These are phyloP conservation scores for Okapia johnstoni DNA, from an alignment of 2,113 vertebrate genomes.

Conservation along the genomic window DNA sequence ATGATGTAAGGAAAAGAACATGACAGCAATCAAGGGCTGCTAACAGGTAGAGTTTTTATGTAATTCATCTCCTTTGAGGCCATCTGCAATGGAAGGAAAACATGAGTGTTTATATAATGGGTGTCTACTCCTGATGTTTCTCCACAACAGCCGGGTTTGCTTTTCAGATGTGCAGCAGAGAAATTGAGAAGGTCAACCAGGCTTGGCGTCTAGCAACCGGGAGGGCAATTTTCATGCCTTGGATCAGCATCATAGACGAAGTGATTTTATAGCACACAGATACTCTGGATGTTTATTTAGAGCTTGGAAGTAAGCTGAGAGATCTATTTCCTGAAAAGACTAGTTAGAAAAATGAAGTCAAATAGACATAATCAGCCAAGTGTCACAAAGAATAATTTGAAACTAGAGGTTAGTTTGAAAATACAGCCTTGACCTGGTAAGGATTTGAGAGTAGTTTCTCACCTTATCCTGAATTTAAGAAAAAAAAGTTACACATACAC, in stretches of 20 bases:
- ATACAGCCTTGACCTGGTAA: neutral
- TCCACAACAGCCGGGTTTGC: slow-evolving; percentile 16
- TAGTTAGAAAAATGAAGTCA: slow-evolving; percentile 61
- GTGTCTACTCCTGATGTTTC: neutral
- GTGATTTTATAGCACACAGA: slow-evolving; percentile 1
- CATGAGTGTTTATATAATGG: neutral
- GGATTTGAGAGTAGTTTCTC: neutral
- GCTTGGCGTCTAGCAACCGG: slow-evolving; percentile 5
- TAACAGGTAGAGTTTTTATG: neutral
- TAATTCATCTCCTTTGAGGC: neutral
- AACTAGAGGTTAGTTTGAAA: slow-evolving; percentile 9
- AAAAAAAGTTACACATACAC: neutral
- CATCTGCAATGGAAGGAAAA: neutral
- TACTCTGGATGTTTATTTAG: slow-evolving; percentile 31
- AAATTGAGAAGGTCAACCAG: slow-evolving; percentile 34
- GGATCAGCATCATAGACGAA: neutral
- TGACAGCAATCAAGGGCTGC: neutral
- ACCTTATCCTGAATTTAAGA: neutral
- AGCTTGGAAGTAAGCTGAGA: slow-evolving; percentile 39
- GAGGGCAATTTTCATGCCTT: slow-evolving; percentile 29
- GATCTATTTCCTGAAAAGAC: slow-evolving; percentile 39
- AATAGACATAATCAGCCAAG: slow-evolving; percentile 52
- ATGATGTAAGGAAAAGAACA: neutral
- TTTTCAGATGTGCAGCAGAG: slow-evolving; percentile 39
- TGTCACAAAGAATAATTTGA: slow-evolving; percentile 38